Percentiles rank a stretch among this genome's conserved stretches.
phyloP scores from a whole-genome alignment of 1,140 invertebrate species.

The Onthophagus taurus region DNA sequence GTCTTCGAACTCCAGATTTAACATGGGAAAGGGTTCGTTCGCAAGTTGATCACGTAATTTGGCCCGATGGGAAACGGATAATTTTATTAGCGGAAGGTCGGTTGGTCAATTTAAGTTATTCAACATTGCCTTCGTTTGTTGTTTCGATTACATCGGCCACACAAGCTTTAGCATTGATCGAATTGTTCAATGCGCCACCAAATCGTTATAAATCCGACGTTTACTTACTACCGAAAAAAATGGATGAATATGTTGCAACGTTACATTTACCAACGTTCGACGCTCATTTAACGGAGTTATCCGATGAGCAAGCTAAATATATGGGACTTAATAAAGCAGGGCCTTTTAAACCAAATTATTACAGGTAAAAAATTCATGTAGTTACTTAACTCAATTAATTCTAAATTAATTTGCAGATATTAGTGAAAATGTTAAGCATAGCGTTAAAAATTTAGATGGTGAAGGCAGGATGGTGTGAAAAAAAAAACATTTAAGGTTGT shows the following conservation, averaged over 20 bases:
- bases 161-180: conserved; percentile 90
- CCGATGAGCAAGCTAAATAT: conserved; percentile 96
- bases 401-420: no score
- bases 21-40: conserved; percentile 96
- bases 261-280: conserved; percentile 94
- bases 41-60: conserved; percentile 95
- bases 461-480: no score
- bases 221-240: conserved; percentile 95
- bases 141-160: conserved; percentile 92
- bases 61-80: conserved; percentile 86
- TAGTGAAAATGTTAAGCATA: no score
- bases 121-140: conserved; percentile 94
- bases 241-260: conserved; percentile 97
- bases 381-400: no score
- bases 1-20: conserved; percentile 83
- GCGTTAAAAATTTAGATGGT: no score
- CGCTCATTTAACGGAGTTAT: conserved; percentile 91
- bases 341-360: conserved; percentile 97
- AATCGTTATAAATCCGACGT: conserved; percentile 95
- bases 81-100: conserved; percentile 91
- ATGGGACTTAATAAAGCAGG: conserved; percentile 95
- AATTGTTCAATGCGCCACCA: conserved; percentile 89
- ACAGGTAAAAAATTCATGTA: no score
- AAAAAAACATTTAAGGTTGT: no score
- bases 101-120: conserved; percentile 92